Evolutionary conservation across 2,888 invertebrate genomes (phyloP).

Genomic region (Thymelicus lineola): DNA sequence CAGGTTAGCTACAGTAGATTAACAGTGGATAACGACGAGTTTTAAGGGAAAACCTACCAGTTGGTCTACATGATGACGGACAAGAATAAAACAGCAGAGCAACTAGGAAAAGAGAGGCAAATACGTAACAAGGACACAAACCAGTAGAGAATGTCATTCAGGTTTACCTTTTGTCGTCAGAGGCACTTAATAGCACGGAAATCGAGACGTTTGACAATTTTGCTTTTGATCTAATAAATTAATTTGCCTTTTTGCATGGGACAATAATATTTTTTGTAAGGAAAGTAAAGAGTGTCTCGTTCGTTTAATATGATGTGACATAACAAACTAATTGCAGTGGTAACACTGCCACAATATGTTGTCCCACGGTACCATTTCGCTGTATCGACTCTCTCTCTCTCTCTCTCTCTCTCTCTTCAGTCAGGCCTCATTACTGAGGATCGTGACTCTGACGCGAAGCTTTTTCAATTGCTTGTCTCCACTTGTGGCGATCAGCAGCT

Average conservation of each 20-base stretch:
- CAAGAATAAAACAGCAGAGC: neutral
- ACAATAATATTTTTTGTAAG: no score
- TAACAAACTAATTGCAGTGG: no score
- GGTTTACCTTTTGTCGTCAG: conserved; percentile 6
- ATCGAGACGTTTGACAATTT: conserved; percentile 8
- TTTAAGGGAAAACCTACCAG: neutral
- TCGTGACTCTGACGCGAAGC: no score
- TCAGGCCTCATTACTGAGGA: no score
- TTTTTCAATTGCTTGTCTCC: no score
- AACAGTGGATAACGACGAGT: neutral
- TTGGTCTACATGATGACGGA: neutral
- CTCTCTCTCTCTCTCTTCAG: no score
- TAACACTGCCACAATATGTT: no score
- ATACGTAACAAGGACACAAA: conserved; percentile 20
- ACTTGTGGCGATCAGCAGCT: no score
- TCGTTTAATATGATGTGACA: no score
- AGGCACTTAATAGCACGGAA: conserved; percentile 16
- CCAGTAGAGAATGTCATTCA: conserved; percentile 24
- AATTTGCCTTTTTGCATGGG: neutral
- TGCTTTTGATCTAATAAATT: conserved; percentile 3
- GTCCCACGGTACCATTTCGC: no score
- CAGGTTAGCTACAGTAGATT: neutral
- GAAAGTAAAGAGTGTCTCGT: no score
- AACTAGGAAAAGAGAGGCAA: conserved; percentile 22
- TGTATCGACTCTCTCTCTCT: no score